These are phyloP conservation scores for Novumbra hubbsi DNA, from an alignment of 2,797 vertebrate species.

Conservation along the genomic window DNA sequence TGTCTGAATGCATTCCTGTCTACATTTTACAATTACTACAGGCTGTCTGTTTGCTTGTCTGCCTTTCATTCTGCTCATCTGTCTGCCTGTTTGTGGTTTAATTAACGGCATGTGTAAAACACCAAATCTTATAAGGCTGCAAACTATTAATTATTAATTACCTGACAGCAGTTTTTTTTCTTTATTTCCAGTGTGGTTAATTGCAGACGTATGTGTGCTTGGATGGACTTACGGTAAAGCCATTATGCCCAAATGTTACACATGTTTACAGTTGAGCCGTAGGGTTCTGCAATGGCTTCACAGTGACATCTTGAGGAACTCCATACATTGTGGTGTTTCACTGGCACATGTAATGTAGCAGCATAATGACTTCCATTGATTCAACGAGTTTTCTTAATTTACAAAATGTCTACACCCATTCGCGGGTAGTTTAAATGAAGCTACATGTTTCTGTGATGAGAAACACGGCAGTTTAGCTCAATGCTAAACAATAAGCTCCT, in stretches of 20 bases:
- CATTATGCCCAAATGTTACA: conserved; percentile 61
- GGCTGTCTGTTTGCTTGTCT: not conserved
- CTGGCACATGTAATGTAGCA: conserved; percentile 51
- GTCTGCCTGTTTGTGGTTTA: not conserved
- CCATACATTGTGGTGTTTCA: conserved; percentile 25
- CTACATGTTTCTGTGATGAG: conserved; percentile 20
- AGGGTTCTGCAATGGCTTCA: conserved; percentile 41
- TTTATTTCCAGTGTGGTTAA: conserved; percentile 53
- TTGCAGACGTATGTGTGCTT: conserved; percentile 39
- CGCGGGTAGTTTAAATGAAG: conserved; percentile 1
- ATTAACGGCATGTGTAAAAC: not conserved
- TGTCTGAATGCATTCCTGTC: no score
- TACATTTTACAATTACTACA: no score
- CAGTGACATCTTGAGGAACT: conserved; percentile 43
- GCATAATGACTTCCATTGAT: conserved; percentile 50
- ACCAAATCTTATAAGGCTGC: conserved; percentile 43
- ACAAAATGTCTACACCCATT: conserved; percentile 21
- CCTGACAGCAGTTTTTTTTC: not conserved
- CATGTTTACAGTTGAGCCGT: conserved; percentile 59
- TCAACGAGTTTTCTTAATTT: conserved; percentile 24
- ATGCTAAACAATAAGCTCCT: not conserved
- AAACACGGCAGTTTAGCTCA: conserved; percentile 17
- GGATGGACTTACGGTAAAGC: conserved; percentile 58
- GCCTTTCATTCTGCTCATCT: not conserved
- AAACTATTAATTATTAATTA: conserved; percentile 29